Evolutionary conservation across 2,797 vertebrate species (phyloP).

Genomic region (Gastrophryne carolinensis): DNA sequence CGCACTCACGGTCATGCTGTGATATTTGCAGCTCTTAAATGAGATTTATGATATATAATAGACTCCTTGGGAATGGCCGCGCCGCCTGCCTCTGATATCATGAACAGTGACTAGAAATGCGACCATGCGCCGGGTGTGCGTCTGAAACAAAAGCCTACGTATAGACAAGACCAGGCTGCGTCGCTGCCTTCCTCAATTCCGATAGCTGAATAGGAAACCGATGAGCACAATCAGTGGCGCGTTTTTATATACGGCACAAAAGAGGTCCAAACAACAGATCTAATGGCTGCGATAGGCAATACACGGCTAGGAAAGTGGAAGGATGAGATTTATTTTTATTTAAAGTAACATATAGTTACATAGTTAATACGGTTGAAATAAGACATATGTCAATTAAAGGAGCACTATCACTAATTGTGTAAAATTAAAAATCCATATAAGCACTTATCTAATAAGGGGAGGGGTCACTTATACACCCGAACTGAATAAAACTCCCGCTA

Average conservation of each 20-base stretch:
- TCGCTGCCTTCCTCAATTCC: not conserved
- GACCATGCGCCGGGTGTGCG: not conserved
- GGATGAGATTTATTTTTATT: not conserved
- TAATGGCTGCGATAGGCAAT: not conserved
- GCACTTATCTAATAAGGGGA: too few species aligned
- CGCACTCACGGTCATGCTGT: not conserved
- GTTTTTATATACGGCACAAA: not conserved
- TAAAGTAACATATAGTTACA: too few species aligned
- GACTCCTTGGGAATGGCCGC: not conserved
- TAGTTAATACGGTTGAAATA: too few species aligned
- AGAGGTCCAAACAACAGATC: not conserved
- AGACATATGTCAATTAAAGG: too few species aligned
- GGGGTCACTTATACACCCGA: too few species aligned
- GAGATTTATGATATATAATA: constrained; percentile 2
- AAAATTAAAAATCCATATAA: too few species aligned
- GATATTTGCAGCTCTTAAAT: not conserved
- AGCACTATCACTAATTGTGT: too few species aligned
- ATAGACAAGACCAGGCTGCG: not conserved
- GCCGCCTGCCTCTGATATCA: not conserved
- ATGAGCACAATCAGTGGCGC: not conserved
- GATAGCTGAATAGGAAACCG: not conserved
- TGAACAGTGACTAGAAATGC: constrained; percentile 3
- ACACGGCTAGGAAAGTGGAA: not conserved
- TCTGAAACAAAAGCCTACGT: constrained; percentile 6
- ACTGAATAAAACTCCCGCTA: too few species aligned